phyloP scores from a whole-genome alignment of 2,797 vertebrate species.

The Peromyscus nudipes region DNA sequence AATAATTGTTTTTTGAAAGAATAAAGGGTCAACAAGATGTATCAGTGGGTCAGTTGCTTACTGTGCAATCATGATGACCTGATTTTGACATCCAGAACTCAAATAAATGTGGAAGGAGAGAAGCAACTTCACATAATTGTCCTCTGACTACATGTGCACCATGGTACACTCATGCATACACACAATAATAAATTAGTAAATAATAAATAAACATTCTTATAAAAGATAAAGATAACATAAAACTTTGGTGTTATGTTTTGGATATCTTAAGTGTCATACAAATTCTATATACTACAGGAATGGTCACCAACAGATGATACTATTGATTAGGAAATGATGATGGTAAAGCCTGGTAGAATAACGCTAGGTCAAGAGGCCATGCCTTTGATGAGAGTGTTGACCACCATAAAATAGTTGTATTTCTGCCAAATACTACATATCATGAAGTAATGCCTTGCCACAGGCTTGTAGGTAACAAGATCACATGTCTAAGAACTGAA shows the following conservation, averaged over 20 bases:
- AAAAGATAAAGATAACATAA: neutral
- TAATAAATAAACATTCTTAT: neutral
- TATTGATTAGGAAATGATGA: neutral
- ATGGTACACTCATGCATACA: neutral
- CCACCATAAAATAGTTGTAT: neutral
- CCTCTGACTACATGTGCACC: neutral
- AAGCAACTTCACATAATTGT: neutral
- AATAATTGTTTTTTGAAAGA: neutral
- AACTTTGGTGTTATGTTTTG: neutral
- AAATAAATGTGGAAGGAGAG: neutral
- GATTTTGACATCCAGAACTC: neutral
- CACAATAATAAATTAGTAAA: neutral
- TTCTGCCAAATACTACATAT: neutral
- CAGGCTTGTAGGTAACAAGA: neutral
- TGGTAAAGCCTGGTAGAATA: neutral
- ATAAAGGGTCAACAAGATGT: neutral
- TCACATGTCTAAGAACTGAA: neutral
- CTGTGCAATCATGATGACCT: neutral
- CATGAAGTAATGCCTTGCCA: neutral
- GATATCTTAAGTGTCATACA: neutral
- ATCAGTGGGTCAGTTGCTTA: neutral
- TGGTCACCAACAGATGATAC: neutral
- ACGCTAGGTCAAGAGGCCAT: neutral
- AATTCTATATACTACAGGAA: too few relatives aligned
- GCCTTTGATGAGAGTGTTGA: neutral